Conservation (phyloP, 2,888 invertebrate genomes). For the Drosophila antonietae region DNA sequence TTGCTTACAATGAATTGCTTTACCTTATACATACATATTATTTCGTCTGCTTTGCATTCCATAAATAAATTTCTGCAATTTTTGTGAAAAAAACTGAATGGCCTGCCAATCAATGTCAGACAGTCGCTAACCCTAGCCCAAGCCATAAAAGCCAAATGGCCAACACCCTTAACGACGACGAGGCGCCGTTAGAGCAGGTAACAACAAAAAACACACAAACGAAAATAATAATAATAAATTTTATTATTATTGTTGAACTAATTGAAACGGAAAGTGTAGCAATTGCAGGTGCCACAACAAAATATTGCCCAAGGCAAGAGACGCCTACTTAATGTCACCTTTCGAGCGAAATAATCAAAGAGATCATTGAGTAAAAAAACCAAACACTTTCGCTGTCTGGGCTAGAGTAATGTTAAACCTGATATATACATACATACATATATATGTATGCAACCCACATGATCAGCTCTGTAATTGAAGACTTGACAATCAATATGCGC, state of each 20-base stretch:
- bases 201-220: background rate
- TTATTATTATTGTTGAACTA: conserved; percentile 37
- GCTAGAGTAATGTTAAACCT: background rate
- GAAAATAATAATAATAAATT: background rate
- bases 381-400: conserved; percentile 62
- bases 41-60: conserved; percentile 20
- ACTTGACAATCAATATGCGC: conserved; percentile 24
- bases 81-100: conserved; percentile 10
- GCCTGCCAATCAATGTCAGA: conserved; percentile 49
- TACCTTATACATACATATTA: background rate
- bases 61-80: conserved; percentile 42
- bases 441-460: background rate
- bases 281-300: conserved; percentile 22
- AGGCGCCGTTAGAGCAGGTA: conserved; percentile 52
- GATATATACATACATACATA: background rate
- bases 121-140: conserved; percentile 19
- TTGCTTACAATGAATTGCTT: background rate
- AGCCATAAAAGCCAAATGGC: conserved; percentile 54
- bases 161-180: conserved; percentile 40
- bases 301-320: conserved; percentile 45
- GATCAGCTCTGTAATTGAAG: conserved; percentile 37
- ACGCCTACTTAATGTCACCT: conserved; percentile 69
- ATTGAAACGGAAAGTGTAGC: conserved; percentile 48
- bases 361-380: conserved; percentile 9
- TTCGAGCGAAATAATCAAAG: conserved; percentile 56